Evolutionary conservation across 2,888 invertebrate genomes (phyloP), one percentile per base, ranked within the genome.

Genomic region (Drosophila peninsularis): DNA sequence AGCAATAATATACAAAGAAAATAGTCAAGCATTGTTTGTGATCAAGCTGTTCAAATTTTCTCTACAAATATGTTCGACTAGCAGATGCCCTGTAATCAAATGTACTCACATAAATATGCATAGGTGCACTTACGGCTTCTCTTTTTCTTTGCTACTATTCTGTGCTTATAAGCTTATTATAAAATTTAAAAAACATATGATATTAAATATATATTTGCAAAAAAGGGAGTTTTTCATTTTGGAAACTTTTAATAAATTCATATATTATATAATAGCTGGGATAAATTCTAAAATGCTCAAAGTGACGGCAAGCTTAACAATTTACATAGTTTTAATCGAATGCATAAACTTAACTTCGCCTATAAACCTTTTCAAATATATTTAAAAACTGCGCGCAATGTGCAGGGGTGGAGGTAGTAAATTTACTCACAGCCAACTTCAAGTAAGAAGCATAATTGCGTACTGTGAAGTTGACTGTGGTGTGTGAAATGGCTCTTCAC

Each of bases 381-480:
- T 63, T 63, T 64, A 1, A 45, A 63, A 44, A 19, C 1, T 9
- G 37, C 37, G 64, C 64, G n/a, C n/a, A 10, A 3, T 1, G 2
- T 11, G 6, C n/a, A 5, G 30, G 30, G 6, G 10, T 2, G 6
- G 27, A 30, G 5, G 11, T 2, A 19, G 5, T 42, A 0, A 5
- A 9, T 30, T 62, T 49, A 19, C n/a, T 21, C 17, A 10, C 54
- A 49, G 19, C 55, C 55, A 68, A 54, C 57, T 57, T 63, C 27
- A 63, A 17, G 13, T 24, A 37, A 34, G 42, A 4, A 21, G 11
- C 11, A 30, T 36, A 32, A 3, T 1, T 49, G 75, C 53, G 65
- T 32, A 4, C 1, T 1, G 42, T 57, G 66, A 75, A 52, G 58
- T 62, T 75, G 66, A 62, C 45, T 62, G 76, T 60, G 57, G 5